These are phyloP conservation scores for Tarsius wallacei DNA, from an alignment of 2,797 vertebrate genomes.

Conservation along the genomic window DNA sequence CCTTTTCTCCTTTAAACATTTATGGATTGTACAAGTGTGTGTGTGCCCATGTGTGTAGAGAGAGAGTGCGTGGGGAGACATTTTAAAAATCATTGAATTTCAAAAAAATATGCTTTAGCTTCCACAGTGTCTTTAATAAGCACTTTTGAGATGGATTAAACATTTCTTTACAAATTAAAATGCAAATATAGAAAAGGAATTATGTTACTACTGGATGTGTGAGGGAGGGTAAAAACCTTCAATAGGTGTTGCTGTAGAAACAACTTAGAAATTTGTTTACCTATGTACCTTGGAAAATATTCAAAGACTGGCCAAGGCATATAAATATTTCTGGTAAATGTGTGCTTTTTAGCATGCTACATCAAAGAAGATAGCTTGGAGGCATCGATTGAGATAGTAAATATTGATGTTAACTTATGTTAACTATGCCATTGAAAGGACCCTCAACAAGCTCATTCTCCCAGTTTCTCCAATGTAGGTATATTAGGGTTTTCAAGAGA, in stretches of 20 bases:
- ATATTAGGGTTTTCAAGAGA: not conserved
- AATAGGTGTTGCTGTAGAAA: slow-evolving; percentile 19
- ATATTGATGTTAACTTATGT: not conserved
- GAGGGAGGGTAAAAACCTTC: not conserved
- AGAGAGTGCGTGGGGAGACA: not conserved
- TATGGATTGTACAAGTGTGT: not conserved
- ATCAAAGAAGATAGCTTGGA: not conserved
- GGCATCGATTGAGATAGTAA: not conserved
- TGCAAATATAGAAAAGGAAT: not conserved
- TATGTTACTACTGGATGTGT: not conserved
- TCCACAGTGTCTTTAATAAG: slow-evolving; percentile 59
- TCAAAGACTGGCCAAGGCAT: not conserved
- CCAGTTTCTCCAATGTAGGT: not conserved
- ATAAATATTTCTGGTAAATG: not conserved
- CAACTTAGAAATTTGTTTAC: slow-evolving; percentile 49
- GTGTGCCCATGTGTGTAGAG: not conserved
- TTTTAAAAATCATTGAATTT: slow-evolving; percentile 65
- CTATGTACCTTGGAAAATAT: not conserved
- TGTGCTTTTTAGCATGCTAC: not conserved
- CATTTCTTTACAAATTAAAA: slow-evolving; percentile 30
- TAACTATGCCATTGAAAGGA: not conserved
- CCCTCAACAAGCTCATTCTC: not conserved
- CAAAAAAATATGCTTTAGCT: slow-evolving; percentile 35
- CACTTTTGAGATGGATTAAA: slow-evolving; percentile 16
- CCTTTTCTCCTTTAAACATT: slow-evolving; percentile 39